These are phyloP conservation scores for Pseudocheirus occidentalis DNA, from an alignment of 2,797 vertebrate species.

Conservation along the genomic window DNA sequence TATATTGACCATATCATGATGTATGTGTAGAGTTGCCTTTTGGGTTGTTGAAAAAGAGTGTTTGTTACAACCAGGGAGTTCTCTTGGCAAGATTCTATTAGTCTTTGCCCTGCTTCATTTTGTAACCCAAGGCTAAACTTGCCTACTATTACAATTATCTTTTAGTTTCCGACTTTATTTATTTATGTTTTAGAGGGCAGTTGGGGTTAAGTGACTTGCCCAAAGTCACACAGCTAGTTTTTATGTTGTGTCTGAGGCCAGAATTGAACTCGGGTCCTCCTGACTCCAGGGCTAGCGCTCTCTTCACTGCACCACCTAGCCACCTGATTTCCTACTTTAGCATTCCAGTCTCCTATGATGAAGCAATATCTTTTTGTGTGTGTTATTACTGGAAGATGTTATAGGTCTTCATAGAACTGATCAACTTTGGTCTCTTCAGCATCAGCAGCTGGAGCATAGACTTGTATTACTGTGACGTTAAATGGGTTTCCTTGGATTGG, in stretches of 20 bases:
- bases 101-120: neutral
- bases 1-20: neutral
- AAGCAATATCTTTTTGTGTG: neutral
- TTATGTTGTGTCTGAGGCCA: too few relatives aligned
- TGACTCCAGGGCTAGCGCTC: too few relatives aligned
- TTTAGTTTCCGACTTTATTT: neutral
- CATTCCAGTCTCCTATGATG: neutral
- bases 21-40: neutral
- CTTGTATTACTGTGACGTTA: neutral
- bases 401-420: neutral
- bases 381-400: neutral
- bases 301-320: too few relatives aligned
- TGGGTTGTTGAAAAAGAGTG: neutral
- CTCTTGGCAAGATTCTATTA: neutral
- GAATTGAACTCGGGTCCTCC: too few relatives aligned
- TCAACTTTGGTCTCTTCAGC: neutral
- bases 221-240: too few relatives aligned
- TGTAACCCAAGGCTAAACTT: neutral
- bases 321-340: neutral
- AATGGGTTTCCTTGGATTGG: neutral
- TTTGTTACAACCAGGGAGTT: neutral
- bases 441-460: neutral
- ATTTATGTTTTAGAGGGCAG: too few relatives aligned
- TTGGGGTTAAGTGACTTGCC: too few relatives aligned
- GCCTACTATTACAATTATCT: neutral